Evolutionary conservation across 2,888 invertebrate genomes (phyloP).

Genomic region (Thymelicus sylvestris): DNA sequence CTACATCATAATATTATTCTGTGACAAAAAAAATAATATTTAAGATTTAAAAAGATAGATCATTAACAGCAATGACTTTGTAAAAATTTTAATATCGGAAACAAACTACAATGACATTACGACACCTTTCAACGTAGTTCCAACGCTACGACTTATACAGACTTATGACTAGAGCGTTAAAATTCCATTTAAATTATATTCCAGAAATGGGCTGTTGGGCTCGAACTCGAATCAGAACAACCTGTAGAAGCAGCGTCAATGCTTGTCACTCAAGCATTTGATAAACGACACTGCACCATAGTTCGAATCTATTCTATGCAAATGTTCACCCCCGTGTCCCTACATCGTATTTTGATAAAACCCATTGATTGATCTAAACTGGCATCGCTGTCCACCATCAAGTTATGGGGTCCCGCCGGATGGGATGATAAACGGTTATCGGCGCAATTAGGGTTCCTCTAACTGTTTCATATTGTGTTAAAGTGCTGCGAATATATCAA

Average conservation of each 20-base stretch:
- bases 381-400: slow-evolving; percentile 40
- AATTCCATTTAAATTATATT: not conserved
- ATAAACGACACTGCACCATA: slow-evolving; percentile 60
- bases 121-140: too few species aligned
- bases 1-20: too few species aligned
- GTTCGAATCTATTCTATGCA: slow-evolving; percentile 75
- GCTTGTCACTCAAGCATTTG: slow-evolving; percentile 65
- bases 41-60: too few species aligned
- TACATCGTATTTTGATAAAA: slow-evolving; percentile 55
- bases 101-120: too few species aligned
- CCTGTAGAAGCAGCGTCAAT: slow-evolving; percentile 53
- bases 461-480: slow-evolving; percentile 7
- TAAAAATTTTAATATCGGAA: too few species aligned
- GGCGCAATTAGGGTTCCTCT: slow-evolving; percentile 14
- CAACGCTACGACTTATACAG: too few species aligned
- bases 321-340: slow-evolving; percentile 75
- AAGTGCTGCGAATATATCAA: not conserved
- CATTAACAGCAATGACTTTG: too few species aligned
- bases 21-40: too few species aligned
- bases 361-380: slow-evolving; percentile 65
- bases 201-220: not conserved
- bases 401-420: slow-evolving; percentile 27
- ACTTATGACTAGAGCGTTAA: not conserved
- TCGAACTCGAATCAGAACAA: slow-evolving; percentile 45
- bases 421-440: slow-evolving; percentile 22